Evolutionary conservation across 2,797 vertebrate genomes (phyloP), one percentile per base, ranked within the genome.

Genomic region (Cheracebus regulus): DNA sequence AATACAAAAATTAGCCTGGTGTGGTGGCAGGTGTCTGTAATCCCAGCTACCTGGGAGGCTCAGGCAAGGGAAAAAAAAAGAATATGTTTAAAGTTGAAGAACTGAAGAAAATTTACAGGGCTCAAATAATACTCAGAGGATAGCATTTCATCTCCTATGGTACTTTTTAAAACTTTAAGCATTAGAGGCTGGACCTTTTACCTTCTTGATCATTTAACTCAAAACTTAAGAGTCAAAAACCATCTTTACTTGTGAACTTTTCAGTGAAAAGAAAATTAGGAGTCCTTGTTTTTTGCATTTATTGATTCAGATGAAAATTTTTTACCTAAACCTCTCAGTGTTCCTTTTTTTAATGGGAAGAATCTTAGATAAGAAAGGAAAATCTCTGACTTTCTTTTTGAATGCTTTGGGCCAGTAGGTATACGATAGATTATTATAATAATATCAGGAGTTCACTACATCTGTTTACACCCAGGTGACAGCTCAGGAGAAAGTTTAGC

Each of bases 181-280:
- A 12, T 83, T 85, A 58, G 39, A 67, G 36, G 20, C 30, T 85
- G 14, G 2, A 8, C 11, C n/a, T 89, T 83, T 91, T 28, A 52
- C 46, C 28, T 81, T 88, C 13, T 48, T 93, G n/a, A 36, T 79
- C 36, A 48, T 79, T 92, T 87, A 86, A 84, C 33, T 94, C 41
- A 90, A 93, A 78, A 94, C 61, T 48, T 72, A 52, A 80, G 10
- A 94, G 4, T 52, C 7, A 61, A 73, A 95, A 88, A 72, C 3
- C 30, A 76, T 70, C 88, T 89, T 95, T 83, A 87, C 44, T 93
- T 92, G 20, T 70, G 20, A 95, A 73, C 5, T 3, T 93, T 96
- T 90, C 30, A 46, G 3, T 96, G 80, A 52, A 85, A 52, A 67
- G 19, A 94, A 67, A 96, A 95, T 80, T 48, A 44, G 46, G 36